Percentiles rank a stretch among this genome's conserved stretches.
Evolutionary conservation across 2,888 invertebrate genomes (phyloP).

Genomic region (Pocota personata): DNA sequence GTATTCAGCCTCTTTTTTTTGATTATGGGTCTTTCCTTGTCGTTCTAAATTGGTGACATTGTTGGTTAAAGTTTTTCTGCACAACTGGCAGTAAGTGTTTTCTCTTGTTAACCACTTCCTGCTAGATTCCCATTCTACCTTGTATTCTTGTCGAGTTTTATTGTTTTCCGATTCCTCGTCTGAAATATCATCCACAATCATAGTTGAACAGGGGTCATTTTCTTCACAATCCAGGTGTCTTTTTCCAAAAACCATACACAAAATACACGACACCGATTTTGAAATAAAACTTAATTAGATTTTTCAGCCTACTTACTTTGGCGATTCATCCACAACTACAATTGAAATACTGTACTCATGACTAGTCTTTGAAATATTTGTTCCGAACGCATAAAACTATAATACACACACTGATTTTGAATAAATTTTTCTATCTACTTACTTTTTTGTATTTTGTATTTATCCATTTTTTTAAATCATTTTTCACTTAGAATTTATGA

Average conservation of each 20-base stretch:
- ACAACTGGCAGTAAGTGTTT: slow-evolving; percentile 9
- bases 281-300: neutral
- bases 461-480: neutral
- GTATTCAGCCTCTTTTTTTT: neutral
- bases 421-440: neutral
- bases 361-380: neutral
- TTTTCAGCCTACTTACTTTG: neutral
- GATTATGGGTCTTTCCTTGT: neutral
- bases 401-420: neutral
- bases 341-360: neutral
- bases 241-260: slow-evolving; percentile 1
- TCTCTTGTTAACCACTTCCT: slow-evolving; percentile 2
- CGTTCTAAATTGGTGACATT: slow-evolving; percentile 2
- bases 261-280: neutral
- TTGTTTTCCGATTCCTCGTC: slow-evolving; percentile 1
- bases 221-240: neutral
- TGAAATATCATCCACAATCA: neutral
- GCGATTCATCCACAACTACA: neutral
- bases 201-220: neutral
- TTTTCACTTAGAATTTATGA: neutral
- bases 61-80: slow-evolving; percentile 7
- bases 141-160: neutral
- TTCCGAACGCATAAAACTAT: neutral
- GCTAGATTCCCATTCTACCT: slow-evolving; percentile 7
- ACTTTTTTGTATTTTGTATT: neutral